phyloP scores from a whole-genome alignment of 2,888 invertebrate genomes.

The Agrotis clavis region DNA sequence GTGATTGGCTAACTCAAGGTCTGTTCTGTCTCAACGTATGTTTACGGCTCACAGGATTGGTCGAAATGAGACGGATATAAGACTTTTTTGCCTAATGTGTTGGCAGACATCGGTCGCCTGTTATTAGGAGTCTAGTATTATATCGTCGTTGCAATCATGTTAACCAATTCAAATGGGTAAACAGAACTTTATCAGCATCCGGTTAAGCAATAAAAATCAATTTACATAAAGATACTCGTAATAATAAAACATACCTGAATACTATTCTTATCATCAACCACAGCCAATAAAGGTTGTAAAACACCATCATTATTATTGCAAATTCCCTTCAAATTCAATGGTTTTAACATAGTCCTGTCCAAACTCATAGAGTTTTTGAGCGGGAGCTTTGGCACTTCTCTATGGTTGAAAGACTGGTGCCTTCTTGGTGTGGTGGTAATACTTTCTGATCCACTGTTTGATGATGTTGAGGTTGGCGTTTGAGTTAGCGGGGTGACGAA shows the following conservation, averaged over 20 bases:
- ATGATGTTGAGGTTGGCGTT: conserved; percentile 71
- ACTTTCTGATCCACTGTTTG: conserved; percentile 71
- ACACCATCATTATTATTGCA: conserved; percentile 79
- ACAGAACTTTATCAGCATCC: background rate
- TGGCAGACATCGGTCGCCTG: too few species aligned
- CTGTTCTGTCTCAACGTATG: too few species aligned
- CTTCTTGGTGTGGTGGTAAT: conserved; percentile 77
- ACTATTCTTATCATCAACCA: conserved; percentile 87
- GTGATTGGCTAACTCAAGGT: too few species aligned
- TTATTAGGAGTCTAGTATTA: too few species aligned
- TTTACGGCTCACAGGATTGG: too few species aligned
- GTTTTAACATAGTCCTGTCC: conserved; percentile 82
- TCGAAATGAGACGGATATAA: too few species aligned
- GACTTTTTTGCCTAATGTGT: too few species aligned
- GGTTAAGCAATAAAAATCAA: background rate
- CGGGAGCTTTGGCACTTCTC: conserved; percentile 73
- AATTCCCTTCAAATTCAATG: conserved; percentile 85
- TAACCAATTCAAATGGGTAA: background rate
- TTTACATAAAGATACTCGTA: background rate
- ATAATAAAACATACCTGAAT: conserved; percentile 82
- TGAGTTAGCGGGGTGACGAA: conserved; percentile 77
- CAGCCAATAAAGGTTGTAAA: conserved; percentile 84
- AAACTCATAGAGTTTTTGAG: conserved; percentile 82
- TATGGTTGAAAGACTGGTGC: conserved; percentile 81
- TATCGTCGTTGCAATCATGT: too few species aligned